Base-by-base conservation (phyloP, 2,888 invertebrate genomes). In the Drosophila borealis region DNA sequence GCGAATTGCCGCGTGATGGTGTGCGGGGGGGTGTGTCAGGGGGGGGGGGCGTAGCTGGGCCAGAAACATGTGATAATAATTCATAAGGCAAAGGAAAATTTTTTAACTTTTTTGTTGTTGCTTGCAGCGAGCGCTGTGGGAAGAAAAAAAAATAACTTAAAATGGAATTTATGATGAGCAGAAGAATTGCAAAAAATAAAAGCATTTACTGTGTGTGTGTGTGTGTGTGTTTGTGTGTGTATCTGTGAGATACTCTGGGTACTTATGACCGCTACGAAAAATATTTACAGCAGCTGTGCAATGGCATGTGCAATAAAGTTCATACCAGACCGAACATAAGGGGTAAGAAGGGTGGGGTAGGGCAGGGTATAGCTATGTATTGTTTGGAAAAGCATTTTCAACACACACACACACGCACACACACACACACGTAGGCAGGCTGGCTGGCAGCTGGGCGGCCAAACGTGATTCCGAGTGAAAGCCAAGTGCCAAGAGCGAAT, bases 401-500 rank as follows among this genome's bases (percentile, higher is more conserved):
- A 8, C 36, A 42, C 39, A 48, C 34, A 46, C 25, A 42, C 5
- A 3, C 34, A 51, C 21, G 13, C 25, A 37, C 10, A 19, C 21
- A 17, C 10, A 34, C 9, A 29, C 9, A 14, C 13, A 14, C 13
- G 25, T 29, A n/a, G 29, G 41, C 17, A n/a, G 42, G 2, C 36
- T n/a, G 44, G 29, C 36, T 5, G 33, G 34, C 48, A 48, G 19
- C 13, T 25, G 29, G 63, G 33, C 56, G 53, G 53, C 57, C 48
- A 73, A 84, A 81, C 81, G 79, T 77, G 79, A 74, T 71, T 69
- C 21, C 81, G 66, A 84, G 84, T 85, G 81, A 82, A 82, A 82
- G 85, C 81, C 82, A 81, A 81, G 77, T 71, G 80, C 76, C 80
- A 83, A 82, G 80, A 74, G 74, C 76, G 71, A 74, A 70, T 77